Base-by-base conservation (phyloP, 2,888 invertebrate species). In the Polymixis lichenea region DNA sequence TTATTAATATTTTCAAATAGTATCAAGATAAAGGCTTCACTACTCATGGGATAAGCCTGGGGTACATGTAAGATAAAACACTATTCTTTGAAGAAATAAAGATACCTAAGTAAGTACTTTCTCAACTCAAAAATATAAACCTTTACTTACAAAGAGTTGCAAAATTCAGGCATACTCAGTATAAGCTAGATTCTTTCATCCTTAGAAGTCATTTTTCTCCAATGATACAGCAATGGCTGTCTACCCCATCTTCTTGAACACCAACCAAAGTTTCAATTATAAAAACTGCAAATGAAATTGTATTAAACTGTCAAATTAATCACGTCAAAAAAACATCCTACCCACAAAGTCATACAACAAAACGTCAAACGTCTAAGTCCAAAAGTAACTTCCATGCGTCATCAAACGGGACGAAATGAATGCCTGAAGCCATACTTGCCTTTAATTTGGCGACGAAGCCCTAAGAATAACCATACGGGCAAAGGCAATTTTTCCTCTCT, bases 401-500 rank as follows among this genome's bases (percentile, higher is more conserved):
- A 72, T 56, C 60, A 51, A 67, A 82, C 75, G 38, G 25, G 51
- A 58, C 75, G 68, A 56, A 73, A 72, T 72, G 9, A 77, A 74
- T 76, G 28, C 28, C 61, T 62, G 94, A 95, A 95, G 88, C 95
- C 95, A 72, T 90, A 92, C 83, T 85, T 83, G 78, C 82, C 86
- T 93, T 92, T 92, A 94, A 95, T 95, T 93, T 94, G 83, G 32
- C 78, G 84, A 68, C 79, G 92, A 93, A 92, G 89, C 93, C 92
- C 64, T 86, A 88, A 86, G 73, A 90, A 89, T 89, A 91, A 81
- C 89, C 91, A 90, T 87, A 89, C 81, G 70, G 72, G 70, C 87
- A 85, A 85, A 90, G 81, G 90, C 91, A 92, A 94, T 95, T 95
- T 95, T 95, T 94, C 92, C 91, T 90, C 89, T 91, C 90, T 91